Evolutionary conservation across 2,888 invertebrate genomes (phyloP), one percentile per base, ranked within the genome.

Genomic region (Eudemis profundana): DNA sequence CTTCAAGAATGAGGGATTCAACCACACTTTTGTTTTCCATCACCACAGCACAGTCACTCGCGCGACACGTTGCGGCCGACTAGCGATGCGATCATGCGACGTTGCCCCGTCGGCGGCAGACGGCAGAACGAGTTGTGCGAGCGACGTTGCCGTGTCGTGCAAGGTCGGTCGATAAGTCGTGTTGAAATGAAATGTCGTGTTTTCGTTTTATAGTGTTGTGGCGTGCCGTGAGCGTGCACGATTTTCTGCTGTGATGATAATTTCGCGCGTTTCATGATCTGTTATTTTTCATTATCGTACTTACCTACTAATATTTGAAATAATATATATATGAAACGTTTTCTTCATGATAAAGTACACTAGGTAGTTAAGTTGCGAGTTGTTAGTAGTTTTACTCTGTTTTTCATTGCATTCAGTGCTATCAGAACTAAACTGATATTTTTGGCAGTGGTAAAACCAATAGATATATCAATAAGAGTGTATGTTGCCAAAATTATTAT

Each of bases 81-180:
- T 62, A 53, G 61, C 40, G 54, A 50, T 40, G 49, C 51, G 63
- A 10, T 8, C 8, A 50, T 36, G 63, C 56, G 42, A 56, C 49
- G 44, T 61, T 54, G 63, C 49, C 17, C 33, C 56, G 14, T n/a
- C n/a, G n/a, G n/a, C n/a, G n/a, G n/a, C n/a, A n/a, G n/a, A n/a
- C n/a, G n/a, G n/a, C n/a, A n/a, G n/a, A n/a, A 29, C 63, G 44
- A 54, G 46, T 17, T 36, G 57, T 14, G 46, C 53, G 53, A 62
- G 62, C 63, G 56, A 42, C 56, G 63, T 64, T 64, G 64, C 64
- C 64, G 14, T 33, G 50, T 59, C 27, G 64, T 64, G 64, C 63
- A 64, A 64, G 64, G 63, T 44, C 63, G 63, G 42, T 64, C 64
- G 64, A 64, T 64, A 64, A 36, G 57, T 59, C 64, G 64, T 42